Evolutionary conservation across 2,113 vertebrate species (phyloP).

Genomic region (Seriola quinqueradiata): DNA sequence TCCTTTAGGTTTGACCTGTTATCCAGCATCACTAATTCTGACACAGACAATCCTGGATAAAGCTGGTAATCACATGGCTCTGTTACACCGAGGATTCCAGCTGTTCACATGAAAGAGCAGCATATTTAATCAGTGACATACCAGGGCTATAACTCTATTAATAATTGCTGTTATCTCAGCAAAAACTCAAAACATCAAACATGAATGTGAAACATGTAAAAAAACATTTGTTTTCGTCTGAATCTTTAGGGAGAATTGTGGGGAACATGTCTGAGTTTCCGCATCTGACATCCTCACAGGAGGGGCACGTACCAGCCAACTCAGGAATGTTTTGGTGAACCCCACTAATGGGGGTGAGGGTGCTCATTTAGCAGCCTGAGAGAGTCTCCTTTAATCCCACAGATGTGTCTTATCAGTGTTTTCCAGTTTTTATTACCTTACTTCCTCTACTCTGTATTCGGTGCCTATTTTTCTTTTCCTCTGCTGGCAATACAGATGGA

Average conservation of each 20-base stretch:
- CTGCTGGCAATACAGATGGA: conserved; percentile 30
- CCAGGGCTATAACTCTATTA: not conserved
- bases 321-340: conserved; percentile 58
- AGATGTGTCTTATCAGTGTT: conserved; percentile 70
- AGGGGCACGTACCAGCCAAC: conserved; percentile 8
- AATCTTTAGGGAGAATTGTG: conserved; percentile 2
- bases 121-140: not conserved
- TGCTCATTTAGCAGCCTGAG: conserved; percentile 61
- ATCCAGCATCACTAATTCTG: not conserved
- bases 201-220: not conserved
- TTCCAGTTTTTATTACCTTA: conserved; percentile 63
- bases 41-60: not conserved
- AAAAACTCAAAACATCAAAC: conserved; percentile 12
- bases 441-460: conserved; percentile 37
- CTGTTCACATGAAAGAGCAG: conserved; percentile 9
- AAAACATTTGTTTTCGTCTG: not conserved
- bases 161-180: not conserved
- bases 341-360: conserved; percentile 64
- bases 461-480: conserved; percentile 3
- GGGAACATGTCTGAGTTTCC: conserved; percentile 19
- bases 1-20: not conserved
- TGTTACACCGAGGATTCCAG: not conserved
- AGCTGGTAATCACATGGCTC: conserved; percentile 7
- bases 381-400: conserved; percentile 63
- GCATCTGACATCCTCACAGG: conserved; percentile 30